Percentiles rank a stretch among this genome's conserved stretches.
Conservation (phyloP, 1,140 invertebrate species). For the Drosophila grimshawi region DNA sequence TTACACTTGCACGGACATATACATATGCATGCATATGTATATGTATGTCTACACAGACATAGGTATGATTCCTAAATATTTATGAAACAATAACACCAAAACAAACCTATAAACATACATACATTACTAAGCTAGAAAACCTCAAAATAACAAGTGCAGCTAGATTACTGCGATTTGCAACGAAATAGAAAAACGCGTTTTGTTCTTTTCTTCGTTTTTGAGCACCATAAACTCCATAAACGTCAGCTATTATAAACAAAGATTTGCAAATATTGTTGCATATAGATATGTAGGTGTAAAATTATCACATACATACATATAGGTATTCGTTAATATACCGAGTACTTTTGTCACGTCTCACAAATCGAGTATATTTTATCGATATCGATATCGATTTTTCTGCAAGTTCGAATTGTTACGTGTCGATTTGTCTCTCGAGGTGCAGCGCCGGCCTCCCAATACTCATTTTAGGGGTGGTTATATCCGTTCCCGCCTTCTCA, state of each 20-base stretch:
- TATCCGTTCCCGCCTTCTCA: too few species aligned
- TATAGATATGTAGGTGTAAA: constrained; percentile 60
- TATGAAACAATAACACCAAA: constrained; percentile 71
- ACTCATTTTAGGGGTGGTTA: too few species aligned
- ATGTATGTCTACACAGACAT: constrained; percentile 34
- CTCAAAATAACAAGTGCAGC: constrained; percentile 28
- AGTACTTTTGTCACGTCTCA: constrained; percentile 36
- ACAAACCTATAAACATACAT: constrained; percentile 61
- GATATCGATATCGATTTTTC: constrained; percentile 4
- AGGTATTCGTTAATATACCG: constrained; percentile 47
- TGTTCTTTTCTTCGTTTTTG: constrained; percentile 44
- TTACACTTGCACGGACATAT: background rate
- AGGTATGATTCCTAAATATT: constrained; percentile 39
- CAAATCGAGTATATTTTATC: constrained; percentile 40
- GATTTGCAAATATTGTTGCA: constrained; percentile 76
- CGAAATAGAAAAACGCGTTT: constrained; percentile 41
- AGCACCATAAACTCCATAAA: constrained; percentile 73
- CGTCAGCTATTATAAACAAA: constrained; percentile 77
- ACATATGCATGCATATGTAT: constrained; percentile 10
- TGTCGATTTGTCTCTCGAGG: too few species aligned
- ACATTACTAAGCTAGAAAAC: constrained; percentile 53
- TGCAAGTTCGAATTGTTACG: too few species aligned
- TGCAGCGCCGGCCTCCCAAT: too few species aligned
- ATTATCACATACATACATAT: constrained; percentile 26
- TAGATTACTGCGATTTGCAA: constrained; percentile 25